Base-by-base conservation (phyloP, 2,888 invertebrate species). In the Balanococcus diminutus region DNA sequence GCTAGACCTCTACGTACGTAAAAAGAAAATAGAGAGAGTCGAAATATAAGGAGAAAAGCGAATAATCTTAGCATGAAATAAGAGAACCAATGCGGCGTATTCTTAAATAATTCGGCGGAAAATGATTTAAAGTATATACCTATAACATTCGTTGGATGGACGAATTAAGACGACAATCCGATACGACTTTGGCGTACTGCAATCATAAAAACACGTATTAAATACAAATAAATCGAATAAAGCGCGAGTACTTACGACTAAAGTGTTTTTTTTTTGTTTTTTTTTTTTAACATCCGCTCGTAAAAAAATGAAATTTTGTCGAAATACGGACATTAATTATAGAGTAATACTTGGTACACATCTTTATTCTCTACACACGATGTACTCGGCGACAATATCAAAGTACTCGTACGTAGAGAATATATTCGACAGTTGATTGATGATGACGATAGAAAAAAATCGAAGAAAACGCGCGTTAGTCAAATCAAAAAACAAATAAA, bases 131-230 rank as follows among this genome's bases (percentile, higher is more conserved):
- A 19, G 51, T 79, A 6, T 81, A 51, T 79, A 79, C 86, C 79
- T 86, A 81, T n/a, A n/a, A n/a, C n/a, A n/a, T 86, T 86, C 28
- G 42, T 19, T 22, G 31, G 86, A 51, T 42, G 46, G 84, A 84
- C 51, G 67, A 86, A 39, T 86, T 86, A 86, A 67, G 86, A 86
- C 42, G 83, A 84, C 84, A 81, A 22, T 86, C 86, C 86, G 72
- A 86, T 84, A 84, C 86, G 86, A 83, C 81, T 86, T 84, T 84
- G 86, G 67, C 86, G 86, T 86, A 86, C 86, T 86, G 86, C 42
- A 86, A 86, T 82, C 72, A 84, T 61, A 84, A 86, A 84, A 82
- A 32, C 28, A 42, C 28, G 36, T n/a, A 79, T 39, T 39, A 79
- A 46, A n/a, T 46, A 46, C n/a, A 16, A 4, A 22, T 22, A 61